Conservation (phyloP, 2,797 vertebrate genomes). For the Tadarida brasiliensis region DNA sequence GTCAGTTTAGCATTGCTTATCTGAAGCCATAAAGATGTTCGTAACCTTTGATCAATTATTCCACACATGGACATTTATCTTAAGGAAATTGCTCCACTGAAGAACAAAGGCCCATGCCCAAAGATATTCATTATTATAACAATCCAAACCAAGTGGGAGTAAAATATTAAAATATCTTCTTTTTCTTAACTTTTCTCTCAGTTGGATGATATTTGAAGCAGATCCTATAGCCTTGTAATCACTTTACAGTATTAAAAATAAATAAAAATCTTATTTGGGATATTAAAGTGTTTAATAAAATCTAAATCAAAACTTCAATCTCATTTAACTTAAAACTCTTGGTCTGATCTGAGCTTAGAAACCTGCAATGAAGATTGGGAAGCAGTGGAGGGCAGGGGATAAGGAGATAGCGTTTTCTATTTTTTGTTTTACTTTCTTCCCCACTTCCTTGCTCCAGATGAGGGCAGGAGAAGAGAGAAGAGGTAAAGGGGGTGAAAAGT, state of each 20-base stretch:
- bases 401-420: neutral
- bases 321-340: slow-evolving; percentile 72
- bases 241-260: slow-evolving; percentile 70
- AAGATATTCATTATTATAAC: neutral
- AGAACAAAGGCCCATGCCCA: neutral
- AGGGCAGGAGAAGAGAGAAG: neutral
- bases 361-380: neutral
- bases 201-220: slow-evolving; percentile 51
- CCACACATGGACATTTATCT: neutral
- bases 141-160: neutral
- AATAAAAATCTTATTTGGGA: slow-evolving; percentile 48
- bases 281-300: slow-evolving; percentile 73
- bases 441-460: neutral
- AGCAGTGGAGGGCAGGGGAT: neutral
- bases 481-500: neutral
- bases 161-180: slow-evolving; percentile 58
- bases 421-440: neutral
- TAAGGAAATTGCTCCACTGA: slow-evolving; percentile 32
- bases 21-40: slow-evolving; percentile 11
- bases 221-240: slow-evolving; percentile 40
- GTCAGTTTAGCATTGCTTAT: neutral
- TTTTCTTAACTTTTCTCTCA: slow-evolving; percentile 53
- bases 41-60: slow-evolving; percentile 1
- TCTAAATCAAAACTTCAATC: slow-evolving; percentile 60
- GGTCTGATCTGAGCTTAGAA: slow-evolving; percentile 51